Conservation (phyloP, 2,113 vertebrate species). For the Calidris pygmaea region DNA sequence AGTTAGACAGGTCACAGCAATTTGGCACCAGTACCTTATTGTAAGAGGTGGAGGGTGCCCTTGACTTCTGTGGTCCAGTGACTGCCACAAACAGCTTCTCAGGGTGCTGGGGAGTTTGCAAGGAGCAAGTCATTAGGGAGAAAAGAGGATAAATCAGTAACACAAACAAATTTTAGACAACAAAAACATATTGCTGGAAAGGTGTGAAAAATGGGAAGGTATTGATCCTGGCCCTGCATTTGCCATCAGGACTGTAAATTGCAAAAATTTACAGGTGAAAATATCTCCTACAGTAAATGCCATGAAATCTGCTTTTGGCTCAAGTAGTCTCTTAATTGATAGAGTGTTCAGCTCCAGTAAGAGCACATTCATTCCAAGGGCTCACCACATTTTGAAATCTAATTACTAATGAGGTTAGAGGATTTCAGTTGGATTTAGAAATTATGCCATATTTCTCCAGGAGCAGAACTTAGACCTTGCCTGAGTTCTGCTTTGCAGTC, state of each 20-base stretch:
- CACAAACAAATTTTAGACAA: neutral
- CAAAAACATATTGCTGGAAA: neutral
- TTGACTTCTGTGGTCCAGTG: neutral
- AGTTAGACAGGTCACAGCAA: neutral
- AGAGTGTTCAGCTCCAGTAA: neutral
- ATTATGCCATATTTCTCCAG: neutral
- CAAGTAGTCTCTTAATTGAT: neutral
- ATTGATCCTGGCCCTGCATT: neutral
- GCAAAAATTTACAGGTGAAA: neutral
- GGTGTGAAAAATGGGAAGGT: neutral
- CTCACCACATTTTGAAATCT: neutral
- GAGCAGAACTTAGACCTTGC: neutral
- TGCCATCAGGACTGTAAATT: neutral
- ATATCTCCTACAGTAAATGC: neutral
- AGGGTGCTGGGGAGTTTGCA: neutral
- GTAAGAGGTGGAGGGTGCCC: neutral
- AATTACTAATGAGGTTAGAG: neutral
- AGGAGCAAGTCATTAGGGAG: neutral
- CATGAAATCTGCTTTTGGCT: neutral
- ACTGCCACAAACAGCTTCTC: neutral
- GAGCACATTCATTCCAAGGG: neutral
- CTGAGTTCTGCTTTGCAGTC: neutral
- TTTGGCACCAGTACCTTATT: neutral
- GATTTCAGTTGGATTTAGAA: conserved; percentile 7
- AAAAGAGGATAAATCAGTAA: neutral